Base-by-base conservation (phyloP, 2,113 vertebrate genomes). In the Echinops telfairi region DNA sequence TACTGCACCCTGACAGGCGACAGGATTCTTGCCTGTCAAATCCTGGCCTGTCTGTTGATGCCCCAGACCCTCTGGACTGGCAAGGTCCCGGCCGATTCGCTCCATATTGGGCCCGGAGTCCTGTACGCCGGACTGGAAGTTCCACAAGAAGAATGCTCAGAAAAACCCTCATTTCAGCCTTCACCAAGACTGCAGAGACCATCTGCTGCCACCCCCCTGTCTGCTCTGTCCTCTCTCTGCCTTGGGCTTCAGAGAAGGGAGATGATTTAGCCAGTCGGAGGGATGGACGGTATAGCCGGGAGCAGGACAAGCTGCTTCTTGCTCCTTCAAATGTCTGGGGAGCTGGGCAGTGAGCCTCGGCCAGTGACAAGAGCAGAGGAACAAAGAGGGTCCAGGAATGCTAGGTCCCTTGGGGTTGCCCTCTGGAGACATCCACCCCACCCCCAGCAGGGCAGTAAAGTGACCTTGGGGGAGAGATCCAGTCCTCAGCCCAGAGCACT, bases 81-180 rank as follows among this genome's bases (percentile, higher is more conserved):
- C 68, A 76, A 75, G 73, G 70, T 40, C 47, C 43, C 38, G 83
- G 12, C 14, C 62, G 53, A 25, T 10, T 60, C 33, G 68, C 36
- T 58, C 47, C 23, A 11, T n/a, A 29, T 73, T 40, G 40, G 85
- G 20, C 62, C 87, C 19, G 31, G 88, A 87, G 66, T 92, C 38
- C 20, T 27, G 0, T 86, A 79, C 93, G 4, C 6, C 68, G 38
- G 57, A 90, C 68, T 43, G 68, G 90, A 68, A 66, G 78, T 57
- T 83, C 62, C 38, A 68, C 68, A 6, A 3, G 40, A 80, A 89
- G 27, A 58, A 27, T 89, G 38, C 36, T 71, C 60, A 95, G 71
- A 82, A 84, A 95, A 87, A 78, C 40, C 62, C 62, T 91, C 58
- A 92, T 92, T 88, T 86, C 90, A 80, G 58, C 62, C 86, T 95